Evolutionary conservation across 2,888 invertebrate genomes (phyloP), one percentile per base, ranked within the genome.

Genomic region (Phengaris alcon): DNA sequence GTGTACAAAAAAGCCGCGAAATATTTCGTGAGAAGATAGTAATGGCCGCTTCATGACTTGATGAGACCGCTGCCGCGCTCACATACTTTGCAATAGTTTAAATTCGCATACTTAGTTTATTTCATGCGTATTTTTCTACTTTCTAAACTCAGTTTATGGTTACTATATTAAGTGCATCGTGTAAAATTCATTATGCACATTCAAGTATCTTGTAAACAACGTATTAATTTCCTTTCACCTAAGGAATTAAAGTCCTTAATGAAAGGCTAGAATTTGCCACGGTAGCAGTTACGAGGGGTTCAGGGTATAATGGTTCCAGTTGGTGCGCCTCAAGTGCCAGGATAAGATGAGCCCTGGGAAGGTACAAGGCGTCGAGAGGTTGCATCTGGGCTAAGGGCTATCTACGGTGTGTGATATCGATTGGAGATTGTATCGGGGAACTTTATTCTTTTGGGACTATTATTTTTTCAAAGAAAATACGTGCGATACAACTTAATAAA

Each of bases 361-460:
- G 81, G 81, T 81, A 81, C 80, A 83, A 81, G 84, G 82, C 79
- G 79, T 83, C 80, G 81, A 83, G 84, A 80, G 83, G 78, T 81
- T 83, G 85, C 88, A 88, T 87, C 90, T 88, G 85, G 90, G 89
- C 85, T 90, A 88, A 90, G 90, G 88, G 86, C 84, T 85, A 86
- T 87, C 83, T 9, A 9, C 12, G 48, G 64, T 64, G 35, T 64
- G 35, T 7, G 35, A 13, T 64, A 64, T 64, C 64, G 64, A 64
- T 64, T 64, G 64, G 35, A 64, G 64, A 64, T 64, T 64, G 64
- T 64, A 64, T 64, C 12, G 64, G 64, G 64, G 2, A 57, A 35
- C 6, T 52, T 10, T 52, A 52, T 13, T 64, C 35, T 64, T 64
- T 35, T 64, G 64, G 59, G 64, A 44, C 35, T 9, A 10, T 35